phyloP scores from a whole-genome alignment of 37 sponge, comb jelly and placozoan species.

The Petrosia ficiformis region DNA sequence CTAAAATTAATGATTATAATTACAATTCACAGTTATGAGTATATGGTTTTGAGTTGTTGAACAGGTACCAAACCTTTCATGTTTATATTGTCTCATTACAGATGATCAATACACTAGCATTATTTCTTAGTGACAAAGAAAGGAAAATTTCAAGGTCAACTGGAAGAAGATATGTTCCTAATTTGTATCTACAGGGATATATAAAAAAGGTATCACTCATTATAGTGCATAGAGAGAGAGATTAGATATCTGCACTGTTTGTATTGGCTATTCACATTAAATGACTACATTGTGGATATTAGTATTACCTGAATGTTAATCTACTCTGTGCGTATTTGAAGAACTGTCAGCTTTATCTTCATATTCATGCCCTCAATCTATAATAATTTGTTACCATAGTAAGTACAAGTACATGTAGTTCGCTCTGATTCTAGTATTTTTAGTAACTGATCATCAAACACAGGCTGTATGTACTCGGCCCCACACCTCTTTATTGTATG shows the following conservation, averaged over 20 bases:
- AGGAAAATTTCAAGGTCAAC: conserved; percentile 47
- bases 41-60: background rate
- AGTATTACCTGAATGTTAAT: too few relatives aligned
- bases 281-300: too few relatives aligned
- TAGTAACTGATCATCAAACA: too few relatives aligned
- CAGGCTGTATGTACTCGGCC: too few relatives aligned
- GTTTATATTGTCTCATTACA: conserved; percentile 11
- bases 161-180: conserved; percentile 49
- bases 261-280: too few relatives aligned
- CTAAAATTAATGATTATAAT: background rate
- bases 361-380: too few relatives aligned
- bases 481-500: too few relatives aligned
- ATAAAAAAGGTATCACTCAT: conserved; percentile 9
- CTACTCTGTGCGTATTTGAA: too few relatives aligned
- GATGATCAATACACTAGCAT: conserved; percentile 75
- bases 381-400: too few relatives aligned
- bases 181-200: conserved; percentile 68
- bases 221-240: background rate
- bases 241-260: background rate
- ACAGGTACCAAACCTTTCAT: background rate
- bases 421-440: too few relatives aligned
- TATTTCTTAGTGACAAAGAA: conserved; percentile 70
- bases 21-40: background rate
- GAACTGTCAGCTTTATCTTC: too few relatives aligned
- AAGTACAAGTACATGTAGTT: too few relatives aligned